phyloP scores from a whole-genome alignment of 2,888 invertebrate species.

The Sinelater perroti region DNA sequence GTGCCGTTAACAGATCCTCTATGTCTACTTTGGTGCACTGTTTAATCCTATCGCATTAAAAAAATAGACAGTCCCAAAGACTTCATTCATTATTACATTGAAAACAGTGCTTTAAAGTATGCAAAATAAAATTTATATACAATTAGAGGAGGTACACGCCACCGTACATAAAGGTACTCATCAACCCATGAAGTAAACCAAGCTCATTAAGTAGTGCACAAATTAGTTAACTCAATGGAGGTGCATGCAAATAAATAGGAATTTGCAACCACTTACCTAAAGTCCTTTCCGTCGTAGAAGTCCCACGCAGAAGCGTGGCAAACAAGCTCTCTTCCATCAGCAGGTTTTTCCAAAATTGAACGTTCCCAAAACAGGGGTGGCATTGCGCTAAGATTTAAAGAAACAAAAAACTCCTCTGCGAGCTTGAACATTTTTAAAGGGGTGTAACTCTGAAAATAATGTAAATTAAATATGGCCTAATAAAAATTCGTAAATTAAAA shows the following conservation, averaged over 20 bases:
- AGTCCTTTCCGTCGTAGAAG: conserved; percentile 82
- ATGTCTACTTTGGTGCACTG: conserved; percentile 74
- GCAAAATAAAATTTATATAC: too few species aligned
- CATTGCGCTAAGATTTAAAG: conserved; percentile 82
- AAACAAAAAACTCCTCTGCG: conserved; percentile 87
- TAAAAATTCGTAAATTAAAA: too few species aligned
- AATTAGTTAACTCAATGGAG: too few species aligned
- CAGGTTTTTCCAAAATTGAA: conserved; percentile 84
- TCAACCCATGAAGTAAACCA: not conserved
- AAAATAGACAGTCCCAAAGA: not conserved
- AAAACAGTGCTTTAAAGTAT: too few species aligned
- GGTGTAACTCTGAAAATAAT: conserved; percentile 76
- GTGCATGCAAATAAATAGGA: too few species aligned
- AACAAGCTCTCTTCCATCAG: conserved; percentile 73
- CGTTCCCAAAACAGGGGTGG: conserved; percentile 85
- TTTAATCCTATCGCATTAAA: conserved; percentile 70
- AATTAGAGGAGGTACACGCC: too few species aligned
- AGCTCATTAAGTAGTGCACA: not conserved
- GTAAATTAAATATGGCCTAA: too few species aligned
- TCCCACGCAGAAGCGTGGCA: conserved; percentile 94
- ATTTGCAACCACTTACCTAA: conserved; percentile 67
- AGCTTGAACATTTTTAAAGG: conserved; percentile 80
- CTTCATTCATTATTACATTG: too few species aligned
- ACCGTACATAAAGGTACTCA: too few species aligned
- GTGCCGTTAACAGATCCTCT: conserved; percentile 72